Evolutionary conservation across 2,888 invertebrate genomes (phyloP).

Genomic region (Opisthograptis luteolata): DNA sequence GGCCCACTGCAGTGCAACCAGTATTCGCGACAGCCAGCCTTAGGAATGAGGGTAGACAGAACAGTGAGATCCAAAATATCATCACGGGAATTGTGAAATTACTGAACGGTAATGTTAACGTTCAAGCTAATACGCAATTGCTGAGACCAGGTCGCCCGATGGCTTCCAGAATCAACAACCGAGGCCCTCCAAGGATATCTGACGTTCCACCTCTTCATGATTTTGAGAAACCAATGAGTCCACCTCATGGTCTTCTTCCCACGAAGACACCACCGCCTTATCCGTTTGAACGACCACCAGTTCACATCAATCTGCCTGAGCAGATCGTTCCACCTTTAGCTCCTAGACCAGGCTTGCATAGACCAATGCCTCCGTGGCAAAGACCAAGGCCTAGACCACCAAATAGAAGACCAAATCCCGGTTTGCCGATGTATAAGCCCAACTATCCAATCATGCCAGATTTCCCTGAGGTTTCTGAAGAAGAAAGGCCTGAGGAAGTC

Average conservation of each 20-base stretch:
- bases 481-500: conserved; percentile 26
- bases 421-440: conserved; percentile 86
- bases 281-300: conserved; percentile 89
- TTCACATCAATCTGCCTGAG: conserved; percentile 88
- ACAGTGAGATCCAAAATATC: conserved; percentile 93
- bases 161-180: conserved; percentile 92
- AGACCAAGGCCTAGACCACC: conserved; percentile 85
- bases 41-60: conserved; percentile 74
- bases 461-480: conserved; percentile 44
- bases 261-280: conserved; percentile 87
- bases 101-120: conserved; percentile 94
- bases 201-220: conserved; percentile 90
- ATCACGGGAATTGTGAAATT: conserved; percentile 95
- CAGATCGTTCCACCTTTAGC: conserved; percentile 87
- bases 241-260: conserved; percentile 73
- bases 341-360: conserved; percentile 83
- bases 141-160: conserved; percentile 87
- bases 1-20: conserved; percentile 80
- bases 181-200: conserved; percentile 94
- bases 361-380: conserved; percentile 88
- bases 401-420: conserved; percentile 80
- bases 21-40: conserved; percentile 81
- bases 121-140: conserved; percentile 89
- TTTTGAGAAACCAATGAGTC: conserved; percentile 82
- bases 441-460: conserved; percentile 75